These are phyloP conservation scores for Drosophila nigrodunni DNA, from an alignment of 1,140 invertebrate genomes.

Conservation along the genomic window DNA sequence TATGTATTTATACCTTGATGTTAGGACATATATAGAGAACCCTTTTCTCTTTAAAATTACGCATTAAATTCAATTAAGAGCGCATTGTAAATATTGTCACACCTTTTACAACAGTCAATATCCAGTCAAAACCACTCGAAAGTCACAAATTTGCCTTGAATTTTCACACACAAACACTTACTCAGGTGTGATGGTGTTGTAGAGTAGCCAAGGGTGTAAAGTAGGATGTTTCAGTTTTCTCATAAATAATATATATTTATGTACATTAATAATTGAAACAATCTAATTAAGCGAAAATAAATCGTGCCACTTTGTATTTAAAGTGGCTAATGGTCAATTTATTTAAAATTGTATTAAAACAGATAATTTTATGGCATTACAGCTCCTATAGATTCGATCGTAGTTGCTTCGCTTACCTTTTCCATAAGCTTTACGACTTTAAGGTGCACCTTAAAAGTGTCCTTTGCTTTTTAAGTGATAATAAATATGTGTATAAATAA, in stretches of 20 bases:
- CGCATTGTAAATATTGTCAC: slow-evolving; percentile 73
- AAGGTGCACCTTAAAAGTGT: no score
- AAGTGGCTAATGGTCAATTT: background rate
- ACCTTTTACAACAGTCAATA: slow-evolving; percentile 71
- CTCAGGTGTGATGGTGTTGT: background rate
- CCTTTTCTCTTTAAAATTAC: background rate
- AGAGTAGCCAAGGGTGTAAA: background rate
- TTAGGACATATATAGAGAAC: background rate
- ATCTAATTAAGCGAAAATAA: background rate
- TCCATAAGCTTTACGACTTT: no score
- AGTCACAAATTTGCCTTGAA: slow-evolving; percentile 26
- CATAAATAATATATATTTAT: background rate
- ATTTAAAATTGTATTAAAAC: no score
- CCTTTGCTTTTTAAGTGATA: no score
- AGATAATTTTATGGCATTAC: no score
- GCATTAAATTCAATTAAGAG: slow-evolving; percentile 74
- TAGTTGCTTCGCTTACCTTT: no score
- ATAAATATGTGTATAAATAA: no score
- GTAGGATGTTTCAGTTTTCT: background rate
- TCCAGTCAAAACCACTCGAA: slow-evolving; percentile 53
- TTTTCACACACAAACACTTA: background rate
- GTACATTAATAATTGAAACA: background rate
- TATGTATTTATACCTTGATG: no score
- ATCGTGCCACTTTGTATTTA: background rate
- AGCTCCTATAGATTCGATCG: no score